phyloP scores from a whole-genome alignment of 2,888 invertebrate species.

The Temnothorax ravouxi region DNA sequence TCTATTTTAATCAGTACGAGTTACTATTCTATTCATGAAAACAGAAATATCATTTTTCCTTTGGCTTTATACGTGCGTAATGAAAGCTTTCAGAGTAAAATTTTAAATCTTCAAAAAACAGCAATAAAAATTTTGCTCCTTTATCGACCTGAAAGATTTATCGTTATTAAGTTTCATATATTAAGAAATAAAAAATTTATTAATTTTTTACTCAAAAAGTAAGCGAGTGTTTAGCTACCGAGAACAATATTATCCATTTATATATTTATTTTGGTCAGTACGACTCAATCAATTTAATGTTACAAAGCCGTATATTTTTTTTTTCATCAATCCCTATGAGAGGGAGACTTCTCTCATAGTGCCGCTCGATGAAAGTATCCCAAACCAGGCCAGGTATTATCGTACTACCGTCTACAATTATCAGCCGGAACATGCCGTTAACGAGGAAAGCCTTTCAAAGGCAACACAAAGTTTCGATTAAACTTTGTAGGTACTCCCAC shows the following conservation, averaged over 20 bases:
- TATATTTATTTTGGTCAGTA: not conserved
- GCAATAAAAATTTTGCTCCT: not conserved
- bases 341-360: not conserved
- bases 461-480: conserved; percentile 61
- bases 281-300: not conserved
- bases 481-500: conserved; percentile 50
- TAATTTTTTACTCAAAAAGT: not conserved
- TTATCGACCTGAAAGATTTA: not conserved
- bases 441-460: conserved; percentile 66
- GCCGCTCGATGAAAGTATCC: conserved; percentile 48
- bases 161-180: not conserved
- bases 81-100: not conserved
- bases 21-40: not conserved
- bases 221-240: not conserved
- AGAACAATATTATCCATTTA: not conserved
- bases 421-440: conserved; percentile 58
- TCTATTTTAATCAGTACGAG: not conserved
- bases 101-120: not conserved
- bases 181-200: conserved; percentile 10
- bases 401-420: conserved; percentile 49
- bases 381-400: conserved; percentile 52
- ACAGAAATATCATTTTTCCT: not conserved
- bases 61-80: not conserved
- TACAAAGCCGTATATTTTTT: not conserved
- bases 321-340: conserved; percentile 20